Evolutionary conservation across 2,113 vertebrate genomes (phyloP).

Genomic region (Anarhynchus alexandrinus): DNA sequence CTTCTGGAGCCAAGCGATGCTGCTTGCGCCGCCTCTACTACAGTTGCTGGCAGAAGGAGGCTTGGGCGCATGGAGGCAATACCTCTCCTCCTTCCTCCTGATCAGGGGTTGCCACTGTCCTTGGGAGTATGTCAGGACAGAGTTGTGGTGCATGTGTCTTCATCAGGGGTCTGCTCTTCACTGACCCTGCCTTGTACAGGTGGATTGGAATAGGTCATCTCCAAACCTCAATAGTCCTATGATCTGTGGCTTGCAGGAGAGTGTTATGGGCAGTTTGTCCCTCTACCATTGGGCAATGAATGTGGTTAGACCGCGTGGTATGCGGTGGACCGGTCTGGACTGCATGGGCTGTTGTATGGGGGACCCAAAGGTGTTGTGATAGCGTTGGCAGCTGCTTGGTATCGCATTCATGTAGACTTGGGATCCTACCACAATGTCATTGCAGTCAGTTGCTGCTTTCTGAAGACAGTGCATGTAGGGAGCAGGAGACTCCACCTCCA

Average conservation of each 20-base stretch:
- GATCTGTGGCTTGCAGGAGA: not conserved
- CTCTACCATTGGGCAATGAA: rapidly evolving
- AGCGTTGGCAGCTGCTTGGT: not conserved
- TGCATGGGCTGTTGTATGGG: rapidly evolving
- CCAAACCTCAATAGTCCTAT: rapidly evolving
- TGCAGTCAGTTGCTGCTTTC: not conserved
- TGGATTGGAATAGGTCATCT: not conserved
- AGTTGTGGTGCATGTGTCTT: not conserved
- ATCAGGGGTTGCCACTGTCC: not conserved
- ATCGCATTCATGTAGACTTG: not conserved
- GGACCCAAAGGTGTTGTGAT: not conserved
- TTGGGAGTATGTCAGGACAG: not conserved
- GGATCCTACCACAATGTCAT: rapidly evolving
- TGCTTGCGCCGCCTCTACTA: not conserved
- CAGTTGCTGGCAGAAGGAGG: not conserved
- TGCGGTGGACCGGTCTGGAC: not conserved
- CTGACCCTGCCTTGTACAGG: not conserved
- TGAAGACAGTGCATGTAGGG: rapidly evolving
- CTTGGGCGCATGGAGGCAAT: not conserved
- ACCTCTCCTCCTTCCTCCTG: not conserved
- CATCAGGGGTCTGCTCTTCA: rapidly evolving
- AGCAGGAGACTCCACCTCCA: not conserved
- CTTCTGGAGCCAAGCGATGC: not conserved
- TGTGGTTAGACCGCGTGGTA: rapidly evolving
- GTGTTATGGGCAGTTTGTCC: not conserved